Conservation (phyloP, 2,797 vertebrate genomes). For the Loriculus beryllinus region DNA sequence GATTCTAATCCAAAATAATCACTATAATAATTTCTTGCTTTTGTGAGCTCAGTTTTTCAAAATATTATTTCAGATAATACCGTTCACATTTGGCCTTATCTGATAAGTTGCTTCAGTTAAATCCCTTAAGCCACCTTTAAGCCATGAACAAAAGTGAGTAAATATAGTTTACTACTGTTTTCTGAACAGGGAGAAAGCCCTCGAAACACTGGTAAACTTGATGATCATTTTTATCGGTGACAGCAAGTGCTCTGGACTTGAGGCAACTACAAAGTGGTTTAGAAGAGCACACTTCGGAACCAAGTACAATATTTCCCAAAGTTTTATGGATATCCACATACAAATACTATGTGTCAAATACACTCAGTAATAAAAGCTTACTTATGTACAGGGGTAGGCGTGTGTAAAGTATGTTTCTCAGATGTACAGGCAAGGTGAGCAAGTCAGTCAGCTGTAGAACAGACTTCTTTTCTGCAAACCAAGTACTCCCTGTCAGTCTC, state of each 20-base stretch:
- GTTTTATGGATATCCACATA: background rate
- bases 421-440: background rate
- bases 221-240: background rate
- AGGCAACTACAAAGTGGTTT: background rate
- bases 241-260: background rate
- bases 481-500: conserved; percentile 15
- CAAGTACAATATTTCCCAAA: background rate
- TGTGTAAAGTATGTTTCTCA: background rate
- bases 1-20: background rate
- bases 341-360: background rate
- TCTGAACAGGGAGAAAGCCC: background rate
- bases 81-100: background rate
- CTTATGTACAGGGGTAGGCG: background rate
- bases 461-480: conserved; percentile 27
- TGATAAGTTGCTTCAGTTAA: background rate
- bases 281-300: background rate
- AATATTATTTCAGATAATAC: background rate
- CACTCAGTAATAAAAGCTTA: background rate
- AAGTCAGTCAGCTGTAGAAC: conserved; percentile 16
- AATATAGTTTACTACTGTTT: background rate
- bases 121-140: background rate
- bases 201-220: background rate
- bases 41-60: background rate
- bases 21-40: background rate
- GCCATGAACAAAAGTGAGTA: background rate